These are phyloP conservation scores for Agrypnia vestita DNA, from an alignment of 1,140 invertebrate species.

Conservation along the genomic window DNA sequence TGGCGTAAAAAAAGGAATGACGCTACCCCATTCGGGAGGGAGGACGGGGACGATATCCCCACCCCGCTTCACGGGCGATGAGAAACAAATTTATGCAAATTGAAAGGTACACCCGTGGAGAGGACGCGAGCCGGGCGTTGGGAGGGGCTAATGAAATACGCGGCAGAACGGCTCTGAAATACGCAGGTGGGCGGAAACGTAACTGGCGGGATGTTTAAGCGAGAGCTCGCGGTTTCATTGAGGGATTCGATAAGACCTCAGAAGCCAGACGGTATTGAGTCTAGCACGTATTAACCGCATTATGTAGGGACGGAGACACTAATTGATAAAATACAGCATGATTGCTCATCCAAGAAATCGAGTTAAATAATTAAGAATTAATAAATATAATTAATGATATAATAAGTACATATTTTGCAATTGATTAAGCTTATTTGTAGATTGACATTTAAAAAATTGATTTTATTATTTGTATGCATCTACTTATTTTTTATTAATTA, in stretches of 20 bases:
- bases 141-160: slow-evolving; percentile 51
- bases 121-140: slow-evolving; percentile 28
- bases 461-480: no score
- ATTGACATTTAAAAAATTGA: no score
- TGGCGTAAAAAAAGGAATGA: slow-evolving; percentile 46
- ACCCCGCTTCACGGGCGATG: slow-evolving; percentile 47
- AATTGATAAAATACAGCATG: no score
- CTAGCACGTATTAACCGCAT: no score
- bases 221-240: neutral
- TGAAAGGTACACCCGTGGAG: slow-evolving; percentile 58
- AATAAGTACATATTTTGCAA: no score
- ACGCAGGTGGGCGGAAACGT: slow-evolving; percentile 21
- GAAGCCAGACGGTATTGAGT: neutral
- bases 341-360: no score
- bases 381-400: no score
- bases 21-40: neutral
- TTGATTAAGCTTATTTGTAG: no score
- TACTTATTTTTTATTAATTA: no score
- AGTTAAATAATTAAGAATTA: no score
- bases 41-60: neutral
- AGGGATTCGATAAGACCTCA: neutral
- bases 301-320: no score
- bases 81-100: slow-evolving; percentile 60
- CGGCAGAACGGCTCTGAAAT: slow-evolving; percentile 26
- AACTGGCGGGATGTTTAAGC: neutral